phyloP scores from a whole-genome alignment of 2,797 vertebrate species.

The Propithecus perrieri region DNA sequence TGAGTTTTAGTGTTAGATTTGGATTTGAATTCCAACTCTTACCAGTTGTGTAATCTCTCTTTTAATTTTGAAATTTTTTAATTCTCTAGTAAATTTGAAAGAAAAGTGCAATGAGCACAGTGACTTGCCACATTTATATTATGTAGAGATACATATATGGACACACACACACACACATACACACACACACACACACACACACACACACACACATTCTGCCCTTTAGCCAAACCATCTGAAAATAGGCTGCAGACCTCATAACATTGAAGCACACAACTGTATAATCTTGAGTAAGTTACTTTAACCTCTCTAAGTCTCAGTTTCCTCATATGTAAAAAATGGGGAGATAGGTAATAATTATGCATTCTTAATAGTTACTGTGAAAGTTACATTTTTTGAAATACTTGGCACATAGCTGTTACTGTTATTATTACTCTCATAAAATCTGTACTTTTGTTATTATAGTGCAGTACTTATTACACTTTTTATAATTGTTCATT shows the following conservation, averaged over 20 bases:
- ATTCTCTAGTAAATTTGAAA: background rate
- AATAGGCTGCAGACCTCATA: background rate
- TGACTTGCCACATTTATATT: background rate
- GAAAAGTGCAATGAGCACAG: background rate
- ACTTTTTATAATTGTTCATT: background rate
- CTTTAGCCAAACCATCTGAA: background rate
- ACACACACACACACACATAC: background rate
- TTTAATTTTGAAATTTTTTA: conserved; percentile 5
- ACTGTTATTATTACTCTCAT: background rate
- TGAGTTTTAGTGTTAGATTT: background rate
- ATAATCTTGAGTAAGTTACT: background rate
- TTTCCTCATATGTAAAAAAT: background rate
- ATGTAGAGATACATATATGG: background rate
- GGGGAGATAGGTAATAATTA: background rate
- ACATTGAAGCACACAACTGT: background rate
- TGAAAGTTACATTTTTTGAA: background rate
- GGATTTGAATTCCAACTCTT: background rate
- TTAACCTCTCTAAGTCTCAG: background rate
- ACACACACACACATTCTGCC: background rate
- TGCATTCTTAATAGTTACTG: background rate
- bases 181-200: background rate
- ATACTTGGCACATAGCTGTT: background rate
- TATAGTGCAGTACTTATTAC: background rate
- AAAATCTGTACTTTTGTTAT: background rate
- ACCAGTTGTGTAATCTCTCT: background rate